Conservation (phyloP, 2,797 vertebrate species). For the Crocidura indochinensis region DNA sequence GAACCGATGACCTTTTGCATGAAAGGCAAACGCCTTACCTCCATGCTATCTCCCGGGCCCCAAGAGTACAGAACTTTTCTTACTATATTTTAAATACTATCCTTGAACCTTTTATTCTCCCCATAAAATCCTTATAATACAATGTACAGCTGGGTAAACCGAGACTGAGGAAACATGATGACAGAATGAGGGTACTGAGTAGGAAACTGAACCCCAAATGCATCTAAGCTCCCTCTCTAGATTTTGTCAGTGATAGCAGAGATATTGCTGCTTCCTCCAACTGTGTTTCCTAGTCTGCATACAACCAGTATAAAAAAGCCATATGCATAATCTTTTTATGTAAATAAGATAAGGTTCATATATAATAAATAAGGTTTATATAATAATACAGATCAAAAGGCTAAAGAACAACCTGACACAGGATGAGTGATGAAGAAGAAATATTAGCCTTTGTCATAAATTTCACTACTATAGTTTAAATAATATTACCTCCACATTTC, state of each 20-base stretch:
- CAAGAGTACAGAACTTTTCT: too few relatives aligned
- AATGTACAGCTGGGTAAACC: background rate
- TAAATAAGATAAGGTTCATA: too few relatives aligned
- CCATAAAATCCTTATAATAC: background rate
- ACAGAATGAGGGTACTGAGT: background rate
- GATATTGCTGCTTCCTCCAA: background rate
- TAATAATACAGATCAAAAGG: background rate
- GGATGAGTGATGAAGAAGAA: background rate
- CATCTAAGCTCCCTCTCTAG: background rate
- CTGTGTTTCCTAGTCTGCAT: constrained; percentile 6
- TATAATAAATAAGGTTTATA: too few relatives aligned
- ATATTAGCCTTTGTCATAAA: background rate
- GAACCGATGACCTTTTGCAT: too few relatives aligned
- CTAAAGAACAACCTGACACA: background rate
- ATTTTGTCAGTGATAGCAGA: background rate
- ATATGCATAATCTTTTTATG: background rate
- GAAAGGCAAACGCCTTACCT: too few relatives aligned
- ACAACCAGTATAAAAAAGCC: background rate
- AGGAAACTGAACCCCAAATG: background rate
- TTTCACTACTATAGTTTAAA: constrained; percentile 7
- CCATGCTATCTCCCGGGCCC: too few relatives aligned
- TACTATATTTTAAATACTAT: too few relatives aligned
- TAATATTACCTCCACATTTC: background rate
- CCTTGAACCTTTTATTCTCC: background rate
- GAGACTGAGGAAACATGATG: background rate